phyloP scores from a whole-genome alignment of 2,113 vertebrate genomes.

The Spea multiplicata region DNA sequence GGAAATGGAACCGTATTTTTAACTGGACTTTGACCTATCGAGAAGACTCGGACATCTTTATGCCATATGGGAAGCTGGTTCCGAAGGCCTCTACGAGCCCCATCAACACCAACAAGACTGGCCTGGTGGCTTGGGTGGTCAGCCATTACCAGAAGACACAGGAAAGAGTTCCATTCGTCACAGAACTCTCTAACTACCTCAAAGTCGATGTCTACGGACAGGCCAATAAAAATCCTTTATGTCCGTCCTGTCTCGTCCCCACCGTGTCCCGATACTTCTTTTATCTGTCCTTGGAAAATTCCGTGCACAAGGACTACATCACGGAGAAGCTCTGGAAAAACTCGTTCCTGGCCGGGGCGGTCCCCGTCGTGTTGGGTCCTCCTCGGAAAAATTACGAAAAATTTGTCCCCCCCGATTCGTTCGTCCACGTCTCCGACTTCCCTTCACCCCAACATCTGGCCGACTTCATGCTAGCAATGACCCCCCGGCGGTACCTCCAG shows the following conservation, averaged over 20 bases:
- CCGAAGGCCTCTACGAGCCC: slow-evolving; percentile 20
- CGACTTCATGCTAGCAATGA: slow-evolving; percentile 67
- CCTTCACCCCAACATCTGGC: slow-evolving; percentile 68
- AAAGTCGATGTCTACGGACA: slow-evolving; percentile 74
- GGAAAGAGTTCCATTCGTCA: slow-evolving; percentile 69
- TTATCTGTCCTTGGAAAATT: slow-evolving; percentile 93
- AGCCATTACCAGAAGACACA: slow-evolving; percentile 75
- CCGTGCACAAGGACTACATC: slow-evolving; percentile 81
- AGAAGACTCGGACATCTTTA: slow-evolving; percentile 76
- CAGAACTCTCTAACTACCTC: slow-evolving; percentile 64
- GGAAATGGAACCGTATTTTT: slow-evolving; percentile 64
- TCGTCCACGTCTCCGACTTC: slow-evolving; percentile 86
- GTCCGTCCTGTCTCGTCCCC: slow-evolving; percentile 63
- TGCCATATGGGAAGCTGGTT: slow-evolving; percentile 79
- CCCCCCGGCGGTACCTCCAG: slow-evolving; percentile 64
- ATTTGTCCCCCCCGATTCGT: slow-evolving; percentile 73
- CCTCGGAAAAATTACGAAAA: slow-evolving; percentile 72
- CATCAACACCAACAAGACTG: slow-evolving; percentile 62
- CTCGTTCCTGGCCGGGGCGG: slow-evolving; percentile 65
- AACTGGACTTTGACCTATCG: slow-evolving; percentile 90
- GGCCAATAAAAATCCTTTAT: slow-evolving; percentile 57
- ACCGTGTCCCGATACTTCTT: slow-evolving; percentile 80
- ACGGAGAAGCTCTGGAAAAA: slow-evolving; percentile 95
- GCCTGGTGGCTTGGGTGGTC: slow-evolving; percentile 81
- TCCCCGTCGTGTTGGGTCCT: slow-evolving; percentile 85